phyloP scores from a whole-genome alignment of 2,888 invertebrate genomes.

The Conops quadrifasciatus region DNA sequence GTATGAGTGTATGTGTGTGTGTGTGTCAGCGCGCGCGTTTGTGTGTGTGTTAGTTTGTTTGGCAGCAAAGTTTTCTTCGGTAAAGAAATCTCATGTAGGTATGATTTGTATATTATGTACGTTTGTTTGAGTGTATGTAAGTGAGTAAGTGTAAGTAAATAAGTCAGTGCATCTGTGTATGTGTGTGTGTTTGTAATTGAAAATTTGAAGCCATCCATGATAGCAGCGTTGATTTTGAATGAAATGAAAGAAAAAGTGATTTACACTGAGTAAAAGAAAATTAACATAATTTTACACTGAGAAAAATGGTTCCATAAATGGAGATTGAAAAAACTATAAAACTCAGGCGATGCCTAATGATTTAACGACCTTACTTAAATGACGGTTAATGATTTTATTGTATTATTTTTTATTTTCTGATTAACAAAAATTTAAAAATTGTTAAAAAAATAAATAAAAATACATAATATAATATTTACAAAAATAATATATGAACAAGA shows the following conservation, averaged over 20 bases:
- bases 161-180: neutral
- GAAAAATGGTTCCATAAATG: neutral
- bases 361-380: too few relatives aligned
- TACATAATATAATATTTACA: too few relatives aligned
- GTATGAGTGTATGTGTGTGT: neutral
- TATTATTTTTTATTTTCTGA: too few relatives aligned
- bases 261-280: constrained; percentile 18
- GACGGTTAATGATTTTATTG: too few relatives aligned
- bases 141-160: neutral
- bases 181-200: neutral
- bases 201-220: constrained; percentile 7
- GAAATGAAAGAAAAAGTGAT: constrained; percentile 40
- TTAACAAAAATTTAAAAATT: too few relatives aligned
- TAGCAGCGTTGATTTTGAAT: constrained; percentile 31
- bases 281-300: constrained; percentile 35
- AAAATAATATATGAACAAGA: too few relatives aligned
- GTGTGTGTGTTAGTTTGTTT: neutral
- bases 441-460: too few relatives aligned
- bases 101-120: neutral
- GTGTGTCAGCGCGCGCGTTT: neutral
- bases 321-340: too few relatives aligned
- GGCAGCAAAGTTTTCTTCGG: constrained; percentile 19
- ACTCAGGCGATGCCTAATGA: too few relatives aligned
- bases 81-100: neutral
- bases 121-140: constrained; percentile 4